Evolutionary conservation across 2,797 vertebrate genomes (phyloP).

Genomic region (Podarcis siculus): DNA sequence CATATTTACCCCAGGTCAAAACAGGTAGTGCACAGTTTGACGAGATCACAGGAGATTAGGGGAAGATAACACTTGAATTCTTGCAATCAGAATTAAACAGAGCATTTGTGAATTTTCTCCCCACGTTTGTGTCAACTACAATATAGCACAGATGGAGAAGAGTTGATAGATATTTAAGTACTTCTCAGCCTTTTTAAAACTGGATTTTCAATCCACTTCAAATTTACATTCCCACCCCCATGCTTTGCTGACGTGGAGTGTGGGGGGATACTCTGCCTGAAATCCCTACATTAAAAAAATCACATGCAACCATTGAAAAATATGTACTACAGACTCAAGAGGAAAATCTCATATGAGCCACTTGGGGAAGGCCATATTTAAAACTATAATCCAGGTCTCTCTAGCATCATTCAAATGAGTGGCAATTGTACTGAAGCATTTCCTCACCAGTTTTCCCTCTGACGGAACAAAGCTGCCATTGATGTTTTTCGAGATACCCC

Average conservation of each 20-base stretch:
- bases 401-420: background rate
- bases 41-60: background rate
- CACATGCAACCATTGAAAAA: conserved; percentile 40
- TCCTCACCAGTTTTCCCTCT: conserved; percentile 26
- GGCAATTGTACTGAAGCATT: conserved; percentile 15
- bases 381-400: background rate
- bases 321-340: background rate
- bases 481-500: conserved; percentile 18
- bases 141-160: background rate
- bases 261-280: background rate
- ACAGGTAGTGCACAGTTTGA: background rate
- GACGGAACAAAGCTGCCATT: background rate
- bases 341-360: conserved; percentile 7
- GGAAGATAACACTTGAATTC: background rate
- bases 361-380: conserved; percentile 10
- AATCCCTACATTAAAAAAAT: conserved; percentile 5
- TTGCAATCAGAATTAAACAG: background rate
- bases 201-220: background rate
- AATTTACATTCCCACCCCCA: background rate
- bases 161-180: background rate
- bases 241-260: too few relatives aligned
- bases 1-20: background rate
- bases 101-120: background rate
- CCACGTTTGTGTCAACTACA: background rate
- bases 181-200: background rate